Conservation (phyloP, 2,888 invertebrate genomes). For the Meteorus cinctellus region DNA sequence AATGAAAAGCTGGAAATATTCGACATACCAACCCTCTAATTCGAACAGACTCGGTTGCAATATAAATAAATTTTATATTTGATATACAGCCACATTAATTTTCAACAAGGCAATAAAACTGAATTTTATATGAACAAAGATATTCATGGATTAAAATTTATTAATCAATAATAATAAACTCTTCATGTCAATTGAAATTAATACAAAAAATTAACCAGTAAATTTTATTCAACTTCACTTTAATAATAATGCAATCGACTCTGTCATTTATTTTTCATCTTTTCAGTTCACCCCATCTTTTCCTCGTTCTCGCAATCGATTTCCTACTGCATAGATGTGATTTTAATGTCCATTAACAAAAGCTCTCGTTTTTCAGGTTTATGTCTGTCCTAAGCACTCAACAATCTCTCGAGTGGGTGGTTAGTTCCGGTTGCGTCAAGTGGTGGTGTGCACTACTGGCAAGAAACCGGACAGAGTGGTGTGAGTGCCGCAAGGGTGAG, state of each 20-base stretch:
- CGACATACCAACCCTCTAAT: no score
- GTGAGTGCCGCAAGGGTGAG: constrained; percentile 61
- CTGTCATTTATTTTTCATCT: background rate
- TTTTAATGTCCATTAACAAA: constrained; percentile 24
- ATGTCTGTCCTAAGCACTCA: constrained; percentile 43
- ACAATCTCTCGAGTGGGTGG: constrained; percentile 36
- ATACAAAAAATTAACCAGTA: no score
- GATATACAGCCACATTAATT: no score
- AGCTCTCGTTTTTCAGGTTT: constrained; percentile 50
- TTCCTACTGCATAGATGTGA: background rate
- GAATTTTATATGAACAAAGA: no score
- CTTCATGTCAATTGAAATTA: no score
- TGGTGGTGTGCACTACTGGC: constrained; percentile 52
- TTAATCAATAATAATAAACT: no score
- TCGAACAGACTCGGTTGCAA: no score
- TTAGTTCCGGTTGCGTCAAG: constrained; percentile 43
- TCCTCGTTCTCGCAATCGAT: background rate
- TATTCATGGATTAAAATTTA: no score
- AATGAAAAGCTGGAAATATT: constrained; percentile 25
- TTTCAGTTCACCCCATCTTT: background rate
- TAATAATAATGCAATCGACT: background rate
- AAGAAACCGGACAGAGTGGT: constrained; percentile 49
- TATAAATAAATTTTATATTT: no score
- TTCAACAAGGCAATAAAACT: no score
- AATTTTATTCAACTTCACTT: no score